Evolutionary conservation across 2,113 vertebrate species (phyloP), one percentile per base, ranked within the genome.

Genomic region (Pseudorhombus dupliciocellatus): DNA sequence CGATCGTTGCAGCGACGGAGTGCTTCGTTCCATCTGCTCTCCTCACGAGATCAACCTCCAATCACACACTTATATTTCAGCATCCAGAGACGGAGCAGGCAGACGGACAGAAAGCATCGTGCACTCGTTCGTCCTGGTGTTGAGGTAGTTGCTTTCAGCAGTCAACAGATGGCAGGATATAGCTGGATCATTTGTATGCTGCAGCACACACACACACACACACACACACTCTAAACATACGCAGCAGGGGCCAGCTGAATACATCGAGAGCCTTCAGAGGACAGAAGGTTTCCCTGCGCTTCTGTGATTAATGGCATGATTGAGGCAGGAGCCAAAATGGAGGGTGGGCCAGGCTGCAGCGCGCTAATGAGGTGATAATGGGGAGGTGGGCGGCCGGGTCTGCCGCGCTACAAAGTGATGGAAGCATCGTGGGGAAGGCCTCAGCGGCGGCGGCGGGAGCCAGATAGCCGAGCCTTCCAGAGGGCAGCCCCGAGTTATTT

Each of bases 91-190:
- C 57, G 66, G 60, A 70, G 54, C 61, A 59, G 22, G 20, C 46
- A n/a, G 53, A 55, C 11, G n/a, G 67, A 24, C 52, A 30, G 70
- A 31, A 53, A 58, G 26, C 48, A 42, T 67, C 54, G 20, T 37
- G 51, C 42, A 54, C 68, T 7, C 25, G n/a, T 37, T 34, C 57
- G 25, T 66, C 59, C 40, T 30, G 24, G 28, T 34, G 54, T 1
- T 10, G 58, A 70, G 52, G 86, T 84, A 91, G 75, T 90, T 85
- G 53, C 91, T 77, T 75, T 37, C 12, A 83, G 69, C 67, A 70
- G 83, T 88, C 92, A 88, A 92, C 88, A 92, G 90, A 92, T 91
- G 90, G 91, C 90, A 90, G 84, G 82, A 83, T 89, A 82, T 77
- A 87, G 87, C 87, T 56, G 81, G 77, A 69, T 88, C 87, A 88